Evolutionary conservation across 2,888 invertebrate species (phyloP), one percentile per base, ranked within the genome.

Genomic region (Lobophora halterata): DNA sequence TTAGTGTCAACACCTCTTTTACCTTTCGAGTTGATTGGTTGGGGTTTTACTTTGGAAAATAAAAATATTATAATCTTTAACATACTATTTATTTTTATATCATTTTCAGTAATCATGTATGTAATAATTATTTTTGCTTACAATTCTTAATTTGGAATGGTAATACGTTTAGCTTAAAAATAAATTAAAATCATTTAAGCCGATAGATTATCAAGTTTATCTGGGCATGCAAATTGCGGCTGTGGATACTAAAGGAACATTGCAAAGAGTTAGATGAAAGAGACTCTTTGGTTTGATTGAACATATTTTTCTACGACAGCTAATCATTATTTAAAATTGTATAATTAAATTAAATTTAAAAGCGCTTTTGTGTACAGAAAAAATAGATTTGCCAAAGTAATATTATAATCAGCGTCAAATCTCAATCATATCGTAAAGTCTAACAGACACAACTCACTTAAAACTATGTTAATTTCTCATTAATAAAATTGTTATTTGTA

Each of bases 121-220:
- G 69, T 73, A 65, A 73, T 76, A 71, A 76, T 79, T 71, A 78
- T 70, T 75, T 43, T 78, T 74, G 73, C 80, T 82, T 82, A 85
- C 76, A 81, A 70, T 77, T 79, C 69, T 81, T 81, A 86, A 81
- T 85, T 86, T 87, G 86, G 86, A 87, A 87, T 87, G 87, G 76
- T 83, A 85, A 76, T 74, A 82, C 65, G 68, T 75, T 78, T 79
- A 79, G 71, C 83, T 83, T 83, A 83, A 76, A 81, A 83, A 81
- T 81, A 83, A 86, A 82, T 83, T 79, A 83, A 78, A 77, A 69
- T 63, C 57, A 68, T 65, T 63, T 61, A 60, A 67, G 58, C 55
- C 68, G 71, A 72, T 66, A 65, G 62, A 64, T 65, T 56, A 60
- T 56, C 13, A 51, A 33, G 25, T 36, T 56, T 52, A 54, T 57